phyloP scores from a whole-genome alignment of 1,140 invertebrate genomes.

The Apis mellifera region Amel_HAv3.1 CM009936.2:10883501-10884000 shows the following conservation, averaged over 20 bases:
- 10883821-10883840: slow-evolving; percentile 81
- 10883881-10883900: slow-evolving; percentile 49
- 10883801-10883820: slow-evolving; percentile 82
- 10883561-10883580: too few relatives aligned
- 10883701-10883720: slow-evolving; percentile 46
- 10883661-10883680: slow-evolving; percentile 32
- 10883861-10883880: slow-evolving; percentile 75
- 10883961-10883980: slow-evolving; percentile 65
- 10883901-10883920: slow-evolving; percentile 30
- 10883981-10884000: slow-evolving; percentile 59
- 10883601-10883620: too few relatives aligned
- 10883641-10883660: not conserved
- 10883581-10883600: too few relatives aligned
- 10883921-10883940: too few relatives aligned
- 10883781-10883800: slow-evolving; percentile 81
- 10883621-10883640: too few relatives aligned
- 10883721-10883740: slow-evolving; percentile 78
- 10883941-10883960: too few relatives aligned
- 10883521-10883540: too few relatives aligned
- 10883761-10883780: slow-evolving; percentile 75
- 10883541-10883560: too few relatives aligned
- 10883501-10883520: too few relatives aligned
- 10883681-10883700: not conserved
- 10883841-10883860: slow-evolving; percentile 82
- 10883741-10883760: slow-evolving; percentile 72